Conservation (phyloP, 1,140 invertebrate species). For the Drosophila leontia region DNA sequence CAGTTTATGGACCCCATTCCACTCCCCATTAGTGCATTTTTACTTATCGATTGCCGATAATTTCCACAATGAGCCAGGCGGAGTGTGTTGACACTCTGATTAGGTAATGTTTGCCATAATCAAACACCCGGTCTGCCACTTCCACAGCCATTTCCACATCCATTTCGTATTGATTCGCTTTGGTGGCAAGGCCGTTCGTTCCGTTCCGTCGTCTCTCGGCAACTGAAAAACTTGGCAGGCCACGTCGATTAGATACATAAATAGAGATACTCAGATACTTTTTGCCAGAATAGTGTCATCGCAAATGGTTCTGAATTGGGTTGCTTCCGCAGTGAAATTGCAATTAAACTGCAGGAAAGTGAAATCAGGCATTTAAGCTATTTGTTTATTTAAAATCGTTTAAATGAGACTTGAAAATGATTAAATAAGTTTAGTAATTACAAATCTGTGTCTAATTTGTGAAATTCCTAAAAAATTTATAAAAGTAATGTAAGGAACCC, state of each 20-base stretch:
- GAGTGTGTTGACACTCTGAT: conserved; percentile 45
- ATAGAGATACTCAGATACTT: conserved; percentile 40
- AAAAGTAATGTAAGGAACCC: too few relatives aligned
- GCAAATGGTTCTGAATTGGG: conserved; percentile 20
- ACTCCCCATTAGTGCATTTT: conserved; percentile 25
- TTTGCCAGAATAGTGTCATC: conserved; percentile 25
- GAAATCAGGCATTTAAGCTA: not conserved
- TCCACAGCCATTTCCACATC: conserved; percentile 10
- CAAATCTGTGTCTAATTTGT: too few relatives aligned
- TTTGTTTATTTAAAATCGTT: not conserved
- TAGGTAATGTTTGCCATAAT: conserved; percentile 51
- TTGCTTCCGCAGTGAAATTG: conserved; percentile 36
- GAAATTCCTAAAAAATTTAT: too few relatives aligned
- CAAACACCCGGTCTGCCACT: conserved; percentile 23
- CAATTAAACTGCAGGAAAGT: conserved; percentile 35
- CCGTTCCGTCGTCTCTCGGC: not conserved
- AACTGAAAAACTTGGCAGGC: conserved; percentile 43
- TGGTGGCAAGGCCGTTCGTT: conserved; percentile 32
- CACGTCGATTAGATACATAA: conserved; percentile 36
- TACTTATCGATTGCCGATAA: conserved; percentile 50
- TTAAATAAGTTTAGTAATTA: too few relatives aligned
- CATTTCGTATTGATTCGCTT: conserved; percentile 30
- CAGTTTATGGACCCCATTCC: conserved; percentile 21
- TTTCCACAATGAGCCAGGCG: conserved; percentile 29
- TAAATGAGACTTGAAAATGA: too few relatives aligned